Percentiles rank a stretch among this genome's conserved stretches.
Evolutionary conservation across 2,113 vertebrate genomes (phyloP).

Genomic region (Aspidoscelis tigris): DNA sequence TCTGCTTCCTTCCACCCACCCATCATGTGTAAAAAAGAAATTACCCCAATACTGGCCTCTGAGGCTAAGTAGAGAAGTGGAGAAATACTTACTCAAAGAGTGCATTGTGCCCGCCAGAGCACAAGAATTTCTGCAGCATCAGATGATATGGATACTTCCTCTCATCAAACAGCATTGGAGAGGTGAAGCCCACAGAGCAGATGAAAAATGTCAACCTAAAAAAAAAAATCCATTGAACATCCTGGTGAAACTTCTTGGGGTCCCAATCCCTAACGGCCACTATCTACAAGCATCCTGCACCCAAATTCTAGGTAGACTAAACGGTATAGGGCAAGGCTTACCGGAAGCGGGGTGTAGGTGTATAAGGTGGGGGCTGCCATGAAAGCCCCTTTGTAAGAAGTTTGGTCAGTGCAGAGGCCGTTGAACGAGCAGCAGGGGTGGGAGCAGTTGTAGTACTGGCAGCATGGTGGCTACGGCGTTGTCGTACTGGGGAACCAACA

Average conservation of each 20-base stretch:
- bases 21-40: too few species aligned
- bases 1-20: not conserved
- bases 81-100: conserved; percentile 88
- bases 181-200: conserved; percentile 94
- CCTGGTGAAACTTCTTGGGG: not conserved
- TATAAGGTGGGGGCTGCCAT: conserved; percentile 93
- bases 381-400: conserved; percentile 93
- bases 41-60: not conserved
- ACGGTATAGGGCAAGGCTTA: conserved; percentile 45
- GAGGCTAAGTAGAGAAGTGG: too few species aligned
- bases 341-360: conserved; percentile 94
- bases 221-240: not conserved
- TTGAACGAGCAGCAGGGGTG: conserved; percentile 90
- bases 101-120: conserved; percentile 93
- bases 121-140: conserved; percentile 96
- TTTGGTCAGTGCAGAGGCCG: conserved; percentile 91
- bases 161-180: conserved; percentile 94
- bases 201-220: conserved; percentile 93
- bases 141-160: conserved; percentile 95
- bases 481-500: conserved; percentile 92
- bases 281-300: not conserved
- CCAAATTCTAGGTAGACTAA: not conserved
- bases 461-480: conserved; percentile 90
- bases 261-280: not conserved
- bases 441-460: conserved; percentile 91